Conservation (phyloP, 2,888 invertebrate genomes). For the Mamestra brassicae region DNA sequence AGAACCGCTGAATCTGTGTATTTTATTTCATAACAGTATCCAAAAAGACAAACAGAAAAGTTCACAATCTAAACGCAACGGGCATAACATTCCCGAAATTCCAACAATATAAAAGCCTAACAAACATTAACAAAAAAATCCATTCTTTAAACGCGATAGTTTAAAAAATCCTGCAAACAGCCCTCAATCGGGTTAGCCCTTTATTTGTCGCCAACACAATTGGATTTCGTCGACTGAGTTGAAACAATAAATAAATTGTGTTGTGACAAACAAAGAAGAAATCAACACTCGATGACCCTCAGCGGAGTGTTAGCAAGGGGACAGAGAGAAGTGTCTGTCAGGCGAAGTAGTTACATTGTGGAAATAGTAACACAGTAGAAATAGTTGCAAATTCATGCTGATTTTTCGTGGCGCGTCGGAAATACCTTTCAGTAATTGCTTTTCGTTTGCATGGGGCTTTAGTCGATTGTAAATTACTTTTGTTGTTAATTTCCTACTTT, state of each 20-base stretch:
- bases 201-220: slow-evolving; percentile 39
- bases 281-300: slow-evolving; percentile 48
- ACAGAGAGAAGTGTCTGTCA: slow-evolving; percentile 15
- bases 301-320: slow-evolving; percentile 20
- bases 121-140: slow-evolving; percentile 13
- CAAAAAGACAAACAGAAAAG: not conserved
- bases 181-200: slow-evolving; percentile 27
- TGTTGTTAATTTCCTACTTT: not conserved
- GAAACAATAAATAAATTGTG: slow-evolving; percentile 47
- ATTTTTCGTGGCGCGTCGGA: not conserved
- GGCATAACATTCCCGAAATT: not conserved
- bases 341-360: slow-evolving; percentile 32
- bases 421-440: slow-evolving; percentile 27
- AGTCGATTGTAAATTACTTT: slow-evolving; percentile 21
- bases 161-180: slow-evolving; percentile 24
- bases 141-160: slow-evolving; percentile 11
- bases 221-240: slow-evolving; percentile 27
- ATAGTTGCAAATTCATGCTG: slow-evolving; percentile 44
- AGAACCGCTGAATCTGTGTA: too few relatives aligned
- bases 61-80: not conserved
- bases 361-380: slow-evolving; percentile 1
- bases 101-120: not conserved
- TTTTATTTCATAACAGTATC: too few relatives aligned
- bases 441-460: slow-evolving; percentile 9
- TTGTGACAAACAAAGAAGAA: slow-evolving; percentile 55